Conservation (phyloP, 2,113 vertebrate species). For the Lathamus discolor region DNA sequence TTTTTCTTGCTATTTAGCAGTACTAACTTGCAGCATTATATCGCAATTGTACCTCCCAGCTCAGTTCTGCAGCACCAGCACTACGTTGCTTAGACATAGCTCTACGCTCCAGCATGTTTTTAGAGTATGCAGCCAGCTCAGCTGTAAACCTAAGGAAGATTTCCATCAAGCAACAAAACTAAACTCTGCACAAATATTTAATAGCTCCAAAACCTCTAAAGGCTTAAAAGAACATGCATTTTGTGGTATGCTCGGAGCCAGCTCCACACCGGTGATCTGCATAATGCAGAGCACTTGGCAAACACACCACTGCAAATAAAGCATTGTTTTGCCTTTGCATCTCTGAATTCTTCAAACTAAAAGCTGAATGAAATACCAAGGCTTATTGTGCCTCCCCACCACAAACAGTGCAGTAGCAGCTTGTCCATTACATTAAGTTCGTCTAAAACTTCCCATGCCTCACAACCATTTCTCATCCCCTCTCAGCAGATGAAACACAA, state of each 20-base stretch:
- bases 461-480: conserved; percentile 12
- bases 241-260: neutral
- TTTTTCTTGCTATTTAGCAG: neutral
- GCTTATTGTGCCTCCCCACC: neutral
- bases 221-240: conserved; percentile 38
- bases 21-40: conserved; percentile 31
- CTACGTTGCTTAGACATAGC: neutral
- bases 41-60: neutral
- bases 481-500: conserved; percentile 43
- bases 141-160: conserved; percentile 20
- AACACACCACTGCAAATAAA: neutral
- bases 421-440: conserved; percentile 69
- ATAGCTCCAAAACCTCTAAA: conserved; percentile 31
- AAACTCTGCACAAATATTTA: conserved; percentile 43
- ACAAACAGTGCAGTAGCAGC: conserved; percentile 25
- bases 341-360: conserved; percentile 23
- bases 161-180: conserved; percentile 44
- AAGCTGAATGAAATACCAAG: conserved; percentile 5
- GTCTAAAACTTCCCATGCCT: conserved; percentile 66
- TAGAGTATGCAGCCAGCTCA: conserved; percentile 50
- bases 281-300: neutral
- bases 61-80: conserved; percentile 19
- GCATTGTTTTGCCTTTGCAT: neutral
- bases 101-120: conserved; percentile 37
- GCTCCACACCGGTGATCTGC: neutral